phyloP scores from a whole-genome alignment of 2,113 vertebrate genomes.

The Equus quagga region DNA sequence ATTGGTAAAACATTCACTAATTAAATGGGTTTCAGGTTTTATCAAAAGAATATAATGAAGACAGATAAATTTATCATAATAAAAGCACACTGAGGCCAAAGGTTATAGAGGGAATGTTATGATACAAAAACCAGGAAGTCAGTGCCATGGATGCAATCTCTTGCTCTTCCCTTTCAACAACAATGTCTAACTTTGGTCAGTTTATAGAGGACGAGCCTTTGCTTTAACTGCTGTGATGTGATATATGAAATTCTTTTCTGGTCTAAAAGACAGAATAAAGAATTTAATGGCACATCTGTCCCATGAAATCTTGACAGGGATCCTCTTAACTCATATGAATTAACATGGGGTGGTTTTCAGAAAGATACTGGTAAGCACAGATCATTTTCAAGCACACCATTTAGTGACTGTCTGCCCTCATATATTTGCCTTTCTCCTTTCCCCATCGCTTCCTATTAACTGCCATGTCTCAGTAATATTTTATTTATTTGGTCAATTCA shows the following conservation, averaged over 20 bases:
- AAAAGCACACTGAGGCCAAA: background rate
- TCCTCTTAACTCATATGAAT: background rate
- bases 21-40: constrained; percentile 15
- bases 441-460: background rate
- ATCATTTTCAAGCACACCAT: background rate
- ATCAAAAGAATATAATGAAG: constrained; percentile 15
- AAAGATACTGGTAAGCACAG: background rate
- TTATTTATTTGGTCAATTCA: constrained; percentile 36
- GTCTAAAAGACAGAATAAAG: constrained; percentile 21
- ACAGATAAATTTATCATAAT: background rate
- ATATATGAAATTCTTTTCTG: background rate
- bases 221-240: background rate
- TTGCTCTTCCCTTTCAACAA: background rate
- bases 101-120: background rate
- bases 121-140: background rate
- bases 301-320: background rate
- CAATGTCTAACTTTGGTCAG: background rate
- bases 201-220: background rate
- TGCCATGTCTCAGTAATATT: background rate
- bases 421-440: background rate
- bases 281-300: background rate
- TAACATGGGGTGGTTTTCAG: background rate
- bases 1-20: background rate
- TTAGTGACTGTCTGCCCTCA: background rate
- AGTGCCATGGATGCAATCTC: background rate